These are phyloP conservation scores for Himalopsyche phryganea DNA, from an alignment of 1,140 invertebrate genomes.

Conservation along the genomic window DNA sequence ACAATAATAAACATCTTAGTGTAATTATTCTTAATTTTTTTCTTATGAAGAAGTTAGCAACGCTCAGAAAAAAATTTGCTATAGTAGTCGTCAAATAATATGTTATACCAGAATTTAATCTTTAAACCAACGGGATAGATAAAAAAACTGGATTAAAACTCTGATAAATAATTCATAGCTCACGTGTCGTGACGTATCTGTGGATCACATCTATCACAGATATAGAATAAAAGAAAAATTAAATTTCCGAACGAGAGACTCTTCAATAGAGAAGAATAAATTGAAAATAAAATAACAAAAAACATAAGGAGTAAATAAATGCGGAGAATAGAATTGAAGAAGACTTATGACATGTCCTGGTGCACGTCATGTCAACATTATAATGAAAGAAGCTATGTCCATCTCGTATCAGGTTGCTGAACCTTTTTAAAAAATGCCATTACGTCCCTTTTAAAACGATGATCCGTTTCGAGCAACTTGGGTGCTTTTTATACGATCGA, in stretches of 20 bases:
- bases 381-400: constrained; percentile 22
- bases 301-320: constrained; percentile 20
- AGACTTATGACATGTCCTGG: constrained; percentile 13
- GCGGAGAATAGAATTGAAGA: constrained; percentile 15
- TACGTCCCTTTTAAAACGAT: constrained; percentile 14
- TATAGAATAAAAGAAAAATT: constrained; percentile 22
- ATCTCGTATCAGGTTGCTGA: constrained; percentile 20
- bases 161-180: too few species aligned
- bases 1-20: too few species aligned
- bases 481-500: too few species aligned
- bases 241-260: constrained; percentile 21
- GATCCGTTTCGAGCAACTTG: constrained; percentile 9
- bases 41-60: too few species aligned
- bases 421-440: constrained; percentile 24
- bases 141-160: too few species aligned
- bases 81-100: too few species aligned
- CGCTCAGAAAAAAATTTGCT: too few species aligned
- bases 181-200: background rate
- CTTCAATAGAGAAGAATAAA: constrained; percentile 15
- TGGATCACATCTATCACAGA: background rate
- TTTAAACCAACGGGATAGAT: too few species aligned
- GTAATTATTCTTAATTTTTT: too few species aligned
- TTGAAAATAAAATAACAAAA: constrained; percentile 20
- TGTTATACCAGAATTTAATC: too few species aligned
- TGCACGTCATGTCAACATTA: constrained; percentile 21